Base-by-base conservation (phyloP, 2,797 vertebrate species). In the Falco novaeseelandiae region DNA sequence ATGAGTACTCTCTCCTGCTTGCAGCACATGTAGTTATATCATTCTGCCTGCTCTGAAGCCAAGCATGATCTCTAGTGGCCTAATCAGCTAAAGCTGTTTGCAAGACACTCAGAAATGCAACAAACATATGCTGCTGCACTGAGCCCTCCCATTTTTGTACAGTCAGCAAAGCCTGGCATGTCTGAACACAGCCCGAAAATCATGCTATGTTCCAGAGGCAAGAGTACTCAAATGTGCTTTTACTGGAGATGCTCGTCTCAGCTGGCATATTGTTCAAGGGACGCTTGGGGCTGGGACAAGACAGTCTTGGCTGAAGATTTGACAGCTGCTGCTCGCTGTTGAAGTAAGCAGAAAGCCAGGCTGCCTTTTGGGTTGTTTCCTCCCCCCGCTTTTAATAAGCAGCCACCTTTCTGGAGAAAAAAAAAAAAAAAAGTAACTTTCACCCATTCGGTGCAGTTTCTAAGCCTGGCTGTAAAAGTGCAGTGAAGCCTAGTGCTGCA, bases 91-190 rank as follows among this genome's bases (percentile, higher is more conserved):
- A 74, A 86, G 83, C 92, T 81, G 79, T 88, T 90, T 36, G 14
- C 69, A 81, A 91, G 79, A 65, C 84, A 81, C 61, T 72, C 54
- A 76, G 81, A 91, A 83, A 94, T 44, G 69, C 65, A 90, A 80
- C 79, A 87, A 86, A 74, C 89, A 84, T 32, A 81, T 4, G 40
- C 66, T 71, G 90, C 87, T 86, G 54, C 74, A 54, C 74, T 1
- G 2, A 93, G 92, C 72, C 88, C 34, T 76, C 89, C 65, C 89
- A 42, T 72, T 85, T 96, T 3, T 83, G 86, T 92, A 19, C 87
- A 92, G 87, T 86, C 95, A 94, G 95, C 95, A 92, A 74, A 96
- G 95, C 61, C 87, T 79, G 92, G 83, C 95, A 52, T 81, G 88
- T 87, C 95, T 61, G 79, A 94, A 81, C 92, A 69, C 78, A 76